Conservation (phyloP, 2,113 vertebrate genomes). For the Panthera tigris region DNA sequence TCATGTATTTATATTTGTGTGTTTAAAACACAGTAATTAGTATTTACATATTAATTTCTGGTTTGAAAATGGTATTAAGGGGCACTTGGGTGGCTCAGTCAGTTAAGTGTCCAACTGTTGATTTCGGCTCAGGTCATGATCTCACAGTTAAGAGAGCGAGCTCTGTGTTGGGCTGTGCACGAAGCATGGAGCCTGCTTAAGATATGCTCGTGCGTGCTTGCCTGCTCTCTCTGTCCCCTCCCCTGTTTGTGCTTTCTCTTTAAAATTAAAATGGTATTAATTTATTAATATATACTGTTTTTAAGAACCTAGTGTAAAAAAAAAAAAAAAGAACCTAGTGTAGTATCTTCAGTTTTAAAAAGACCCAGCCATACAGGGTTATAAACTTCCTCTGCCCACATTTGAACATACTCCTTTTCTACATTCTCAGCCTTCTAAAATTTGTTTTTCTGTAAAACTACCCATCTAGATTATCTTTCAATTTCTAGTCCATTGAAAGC, state of each 20-base stretch:
- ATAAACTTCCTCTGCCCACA: background rate
- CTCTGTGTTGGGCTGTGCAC: no score
- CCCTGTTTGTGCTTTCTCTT: no score
- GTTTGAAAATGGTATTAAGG: background rate
- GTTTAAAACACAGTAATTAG: conserved; percentile 12
- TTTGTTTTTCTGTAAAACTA: background rate
- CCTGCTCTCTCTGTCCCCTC: no score
- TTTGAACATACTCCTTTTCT: conserved; percentile 5
- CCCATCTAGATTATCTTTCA: background rate
- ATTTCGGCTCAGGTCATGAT: no score
- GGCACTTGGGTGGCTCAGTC: no score
- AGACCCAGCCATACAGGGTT: background rate
- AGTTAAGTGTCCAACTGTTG: no score
- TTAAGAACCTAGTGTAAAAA: background rate
- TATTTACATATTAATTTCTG: conserved; percentile 14
- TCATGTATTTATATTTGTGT: background rate
- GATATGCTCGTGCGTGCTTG: no score
- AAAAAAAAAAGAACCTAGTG: background rate
- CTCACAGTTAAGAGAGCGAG: no score
- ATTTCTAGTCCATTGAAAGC: background rate
- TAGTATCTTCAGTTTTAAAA: conserved; percentile 15
- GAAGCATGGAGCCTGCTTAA: no score
- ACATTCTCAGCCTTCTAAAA: background rate
- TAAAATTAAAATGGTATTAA: background rate
- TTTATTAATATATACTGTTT: background rate